Conservation (phyloP, 2,888 invertebrate species). For the Erynnis tages region DNA sequence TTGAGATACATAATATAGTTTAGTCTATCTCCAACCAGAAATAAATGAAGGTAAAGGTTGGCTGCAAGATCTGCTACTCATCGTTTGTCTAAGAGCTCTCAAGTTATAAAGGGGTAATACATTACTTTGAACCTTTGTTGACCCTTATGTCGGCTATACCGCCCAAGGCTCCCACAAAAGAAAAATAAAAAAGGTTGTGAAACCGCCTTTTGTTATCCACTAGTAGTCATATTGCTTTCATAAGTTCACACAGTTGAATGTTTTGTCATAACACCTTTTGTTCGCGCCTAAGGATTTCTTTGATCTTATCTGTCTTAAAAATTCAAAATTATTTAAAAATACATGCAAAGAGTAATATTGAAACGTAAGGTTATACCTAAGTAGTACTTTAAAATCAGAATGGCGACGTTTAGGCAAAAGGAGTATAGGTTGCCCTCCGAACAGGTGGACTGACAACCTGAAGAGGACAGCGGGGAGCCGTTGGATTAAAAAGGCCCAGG, state of each 20-base stretch:
- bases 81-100: slow-evolving; percentile 6
- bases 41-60: no score
- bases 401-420: no score
- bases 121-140: slow-evolving; percentile 47
- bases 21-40: no score
- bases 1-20: no score
- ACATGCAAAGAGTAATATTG: no score
- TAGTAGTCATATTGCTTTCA: slow-evolving; percentile 46
- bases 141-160: slow-evolving; percentile 50
- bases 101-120: slow-evolving; percentile 56
- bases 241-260: slow-evolving; percentile 12
- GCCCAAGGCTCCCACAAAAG: slow-evolving; percentile 46
- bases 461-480: no score
- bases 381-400: no score
- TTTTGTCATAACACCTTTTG: neutral
- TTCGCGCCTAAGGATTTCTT: neutral
- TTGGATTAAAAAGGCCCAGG: no score
- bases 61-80: neutral
- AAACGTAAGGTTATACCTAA: no score
- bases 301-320: neutral
- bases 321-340: no score
- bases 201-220: slow-evolving; percentile 57
- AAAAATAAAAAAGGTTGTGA: slow-evolving; percentile 60
- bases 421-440: no score
- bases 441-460: no score